Evolutionary conservation across 2,797 vertebrate species (phyloP).

Genomic region (Chaunax sp.): DNA sequence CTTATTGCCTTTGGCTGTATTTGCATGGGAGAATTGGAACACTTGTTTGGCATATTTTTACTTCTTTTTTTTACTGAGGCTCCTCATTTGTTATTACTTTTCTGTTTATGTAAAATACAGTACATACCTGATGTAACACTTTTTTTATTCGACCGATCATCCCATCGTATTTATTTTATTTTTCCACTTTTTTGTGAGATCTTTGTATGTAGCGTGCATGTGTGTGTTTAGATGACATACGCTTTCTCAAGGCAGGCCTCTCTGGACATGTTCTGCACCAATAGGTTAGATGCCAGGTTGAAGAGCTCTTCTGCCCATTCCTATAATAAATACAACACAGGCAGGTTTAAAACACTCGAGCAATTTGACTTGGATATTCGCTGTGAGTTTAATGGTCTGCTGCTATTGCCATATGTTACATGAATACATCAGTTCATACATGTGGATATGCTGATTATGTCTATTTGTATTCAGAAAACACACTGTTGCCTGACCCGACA

Average conservation of each 20-base stretch:
- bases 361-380: no score
- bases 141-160: constrained; percentile 5
- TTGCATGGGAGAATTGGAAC: background rate
- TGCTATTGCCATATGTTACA: no score
- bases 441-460: background rate
- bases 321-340: constrained; percentile 79
- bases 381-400: no score
- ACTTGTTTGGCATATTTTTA: background rate
- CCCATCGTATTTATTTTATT: constrained; percentile 44
- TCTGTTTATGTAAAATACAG: constrained; percentile 21
- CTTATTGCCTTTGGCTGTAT: no score
- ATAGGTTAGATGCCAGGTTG: constrained; percentile 93
- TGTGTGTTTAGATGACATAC: constrained; percentile 80
- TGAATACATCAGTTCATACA: background rate
- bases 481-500: background rate
- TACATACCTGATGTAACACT: background rate
- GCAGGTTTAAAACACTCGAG: constrained; percentile 27
- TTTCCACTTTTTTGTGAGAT: constrained; percentile 15
- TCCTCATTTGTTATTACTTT: constrained; percentile 17
- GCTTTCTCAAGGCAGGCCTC: constrained; percentile 96
- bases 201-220: constrained; percentile 7
- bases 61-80: background rate
- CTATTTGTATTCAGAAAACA: constrained; percentile 7
- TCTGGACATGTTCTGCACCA: constrained; percentile 97
- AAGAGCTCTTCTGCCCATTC: constrained; percentile 98